Percentiles rank a stretch among this genome's conserved stretches.
Evolutionary conservation across 2,797 vertebrate species (phyloP).

Genomic region (Microctenopoma lineatum): DNA sequence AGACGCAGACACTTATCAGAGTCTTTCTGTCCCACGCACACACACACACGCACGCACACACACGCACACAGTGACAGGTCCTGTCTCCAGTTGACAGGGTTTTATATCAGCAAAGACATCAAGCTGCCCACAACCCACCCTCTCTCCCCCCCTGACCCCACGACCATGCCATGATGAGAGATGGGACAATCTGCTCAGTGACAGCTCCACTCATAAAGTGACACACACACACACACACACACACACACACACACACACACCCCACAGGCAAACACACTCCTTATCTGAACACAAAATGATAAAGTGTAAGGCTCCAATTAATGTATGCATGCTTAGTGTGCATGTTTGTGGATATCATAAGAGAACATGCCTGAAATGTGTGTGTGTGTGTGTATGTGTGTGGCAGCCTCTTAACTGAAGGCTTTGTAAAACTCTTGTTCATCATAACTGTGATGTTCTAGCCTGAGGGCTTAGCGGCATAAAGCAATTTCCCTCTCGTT

Average conservation of each 20-base stretch:
- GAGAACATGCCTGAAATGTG: slow-evolving; percentile 25
- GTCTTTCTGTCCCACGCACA: slow-evolving; percentile 30
- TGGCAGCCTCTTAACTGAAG: slow-evolving; percentile 65
- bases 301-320: slow-evolving; percentile 21
- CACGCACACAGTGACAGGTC: slow-evolving; percentile 58
- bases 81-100: slow-evolving; percentile 75
- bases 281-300: slow-evolving; percentile 46
- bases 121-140: slow-evolving; percentile 52
- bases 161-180: slow-evolving; percentile 75
- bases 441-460: slow-evolving; percentile 77
- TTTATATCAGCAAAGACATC: slow-evolving; percentile 78
- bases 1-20: slow-evolving; percentile 55
- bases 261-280: slow-evolving; percentile 20
- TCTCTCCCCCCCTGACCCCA: slow-evolving; percentile 51
- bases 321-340: slow-evolving; percentile 21
- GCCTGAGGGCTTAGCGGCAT: slow-evolving; percentile 70
- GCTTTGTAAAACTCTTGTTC: slow-evolving; percentile 77
- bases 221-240: slow-evolving; percentile 26
- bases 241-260: slow-evolving; percentile 19
- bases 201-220: slow-evolving; percentile 66
- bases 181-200: slow-evolving; percentile 74
- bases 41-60: slow-evolving; percentile 32
- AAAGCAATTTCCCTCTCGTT: slow-evolving; percentile 79
- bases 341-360: slow-evolving; percentile 21
- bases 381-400: slow-evolving; percentile 31